Percentiles rank a stretch among this genome's conserved stretches.
These are phyloP conservation scores for Corapipo altera DNA, from an alignment of 2,113 vertebrate genomes.

Conservation along the genomic window DNA sequence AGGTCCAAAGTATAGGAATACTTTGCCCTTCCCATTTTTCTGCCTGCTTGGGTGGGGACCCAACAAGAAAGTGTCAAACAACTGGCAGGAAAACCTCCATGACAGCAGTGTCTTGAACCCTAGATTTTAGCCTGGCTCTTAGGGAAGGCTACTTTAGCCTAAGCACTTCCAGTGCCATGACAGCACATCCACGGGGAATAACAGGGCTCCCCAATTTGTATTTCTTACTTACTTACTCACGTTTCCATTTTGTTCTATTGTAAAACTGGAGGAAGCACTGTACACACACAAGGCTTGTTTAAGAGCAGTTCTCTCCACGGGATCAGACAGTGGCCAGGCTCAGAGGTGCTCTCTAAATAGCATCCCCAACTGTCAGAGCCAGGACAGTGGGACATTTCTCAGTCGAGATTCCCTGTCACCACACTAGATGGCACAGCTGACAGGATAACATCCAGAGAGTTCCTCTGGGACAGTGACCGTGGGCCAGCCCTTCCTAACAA, in stretches of 20 bases:
- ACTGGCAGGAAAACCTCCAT: neutral
- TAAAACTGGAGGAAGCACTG: neutral
- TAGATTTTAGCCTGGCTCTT: neutral
- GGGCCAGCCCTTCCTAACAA: neutral
- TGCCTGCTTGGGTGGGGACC: neutral
- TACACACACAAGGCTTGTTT: neutral
- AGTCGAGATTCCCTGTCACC: neutral
- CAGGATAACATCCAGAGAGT: neutral
- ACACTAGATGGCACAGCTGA: constrained; percentile 29
- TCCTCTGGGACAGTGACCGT: accelerated
- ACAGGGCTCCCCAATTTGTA: neutral
- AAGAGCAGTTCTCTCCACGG: neutral
- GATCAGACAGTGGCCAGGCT: neutral
- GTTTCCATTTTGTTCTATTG: neutral
- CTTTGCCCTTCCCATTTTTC: neutral
- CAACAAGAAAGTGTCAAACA: neutral
- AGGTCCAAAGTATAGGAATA: neutral
- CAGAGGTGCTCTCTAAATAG: neutral
- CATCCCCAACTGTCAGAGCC: neutral
- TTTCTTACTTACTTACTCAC: neutral
- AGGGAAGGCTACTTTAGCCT: neutral
- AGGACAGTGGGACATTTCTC: neutral
- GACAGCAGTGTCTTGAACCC: neutral
- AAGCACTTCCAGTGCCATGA: neutral
- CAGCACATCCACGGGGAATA: neutral